Conservation (phyloP, 2,113 vertebrate genomes). For the Misgurnus mizolepis region DNA sequence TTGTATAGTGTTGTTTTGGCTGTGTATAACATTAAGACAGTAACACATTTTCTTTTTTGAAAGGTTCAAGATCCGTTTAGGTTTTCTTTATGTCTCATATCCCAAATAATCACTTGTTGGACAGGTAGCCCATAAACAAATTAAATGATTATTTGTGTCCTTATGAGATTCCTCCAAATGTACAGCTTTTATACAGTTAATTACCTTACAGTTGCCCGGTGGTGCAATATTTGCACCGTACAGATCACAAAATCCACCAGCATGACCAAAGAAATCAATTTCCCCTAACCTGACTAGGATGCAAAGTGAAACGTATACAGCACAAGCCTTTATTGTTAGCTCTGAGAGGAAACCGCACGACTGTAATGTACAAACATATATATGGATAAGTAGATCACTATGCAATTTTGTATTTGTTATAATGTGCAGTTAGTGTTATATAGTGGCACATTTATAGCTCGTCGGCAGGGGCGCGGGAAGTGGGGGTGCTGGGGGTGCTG, state of each 20-base stretch:
- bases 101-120: constrained; percentile 37
- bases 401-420: not conserved
- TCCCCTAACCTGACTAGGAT: not conserved
- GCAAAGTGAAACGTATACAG: not conserved
- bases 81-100: constrained; percentile 39
- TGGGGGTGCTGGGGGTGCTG: too few species aligned
- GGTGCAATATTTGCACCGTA: constrained; percentile 32
- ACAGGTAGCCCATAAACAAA: constrained; percentile 45
- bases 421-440: not conserved
- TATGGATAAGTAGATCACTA: too few species aligned
- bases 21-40: not conserved
- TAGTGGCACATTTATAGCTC: too few species aligned
- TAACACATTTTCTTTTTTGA: not conserved
- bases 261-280: too few species aligned
- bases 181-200: constrained; percentile 47
- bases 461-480: too few species aligned
- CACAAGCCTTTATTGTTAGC: not conserved
- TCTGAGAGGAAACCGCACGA: not conserved
- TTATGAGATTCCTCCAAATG: not conserved
- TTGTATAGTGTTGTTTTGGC: not conserved
- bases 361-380: not conserved
- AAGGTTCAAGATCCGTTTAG: not conserved
- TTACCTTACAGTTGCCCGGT: constrained; percentile 58
- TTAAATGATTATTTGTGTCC: too few species aligned
- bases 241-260: too few species aligned